A percentile compares a stretch with the other conserved stretches of the same genome.
Conservation (phyloP, 2,888 invertebrate genomes). For the Anorthoa munda region DNA sequence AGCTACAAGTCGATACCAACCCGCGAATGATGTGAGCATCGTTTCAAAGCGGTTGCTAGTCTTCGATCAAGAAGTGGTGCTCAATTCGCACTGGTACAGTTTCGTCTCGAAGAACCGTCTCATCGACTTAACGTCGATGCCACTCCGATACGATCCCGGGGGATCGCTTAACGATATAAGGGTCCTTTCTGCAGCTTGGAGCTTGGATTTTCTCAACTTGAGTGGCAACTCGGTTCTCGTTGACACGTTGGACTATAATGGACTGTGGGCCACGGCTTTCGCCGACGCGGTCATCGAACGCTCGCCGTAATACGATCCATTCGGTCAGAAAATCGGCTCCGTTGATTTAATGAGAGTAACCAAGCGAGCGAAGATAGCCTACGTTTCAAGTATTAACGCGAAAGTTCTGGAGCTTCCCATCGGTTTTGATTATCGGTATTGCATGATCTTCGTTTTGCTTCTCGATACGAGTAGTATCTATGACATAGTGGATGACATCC, state of each 20-base stretch:
- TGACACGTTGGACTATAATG: conserved; percentile 48
- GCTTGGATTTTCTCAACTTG: conserved; percentile 42
- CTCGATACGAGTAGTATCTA: not conserved
- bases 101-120: conserved; percentile 36
- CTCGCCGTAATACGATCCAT: conserved; percentile 28
- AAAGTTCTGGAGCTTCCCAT: conserved; percentile 42
- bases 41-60: conserved; percentile 22
- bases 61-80: conserved; percentile 22
- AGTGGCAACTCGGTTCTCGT: conserved; percentile 42
- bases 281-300: conserved; percentile 20
- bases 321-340: conserved; percentile 14
- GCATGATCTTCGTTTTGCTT: conserved; percentile 31
- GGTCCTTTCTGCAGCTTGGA: conserved; percentile 16
- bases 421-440: conserved; percentile 40
- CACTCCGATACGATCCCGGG: conserved; percentile 25
- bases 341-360: conserved; percentile 46
- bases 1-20: conserved; percentile 26
- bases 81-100: conserved; percentile 35
- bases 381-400: conserved; percentile 13
- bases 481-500: not conserved
- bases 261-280: conserved; percentile 43
- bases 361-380: conserved; percentile 18
- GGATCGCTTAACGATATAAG: conserved; percentile 41
- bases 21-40: conserved; percentile 27
- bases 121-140: conserved; percentile 39